phyloP scores from a whole-genome alignment of 2,113 vertebrate species.

The Pyxicephalus adspersus region DNA sequence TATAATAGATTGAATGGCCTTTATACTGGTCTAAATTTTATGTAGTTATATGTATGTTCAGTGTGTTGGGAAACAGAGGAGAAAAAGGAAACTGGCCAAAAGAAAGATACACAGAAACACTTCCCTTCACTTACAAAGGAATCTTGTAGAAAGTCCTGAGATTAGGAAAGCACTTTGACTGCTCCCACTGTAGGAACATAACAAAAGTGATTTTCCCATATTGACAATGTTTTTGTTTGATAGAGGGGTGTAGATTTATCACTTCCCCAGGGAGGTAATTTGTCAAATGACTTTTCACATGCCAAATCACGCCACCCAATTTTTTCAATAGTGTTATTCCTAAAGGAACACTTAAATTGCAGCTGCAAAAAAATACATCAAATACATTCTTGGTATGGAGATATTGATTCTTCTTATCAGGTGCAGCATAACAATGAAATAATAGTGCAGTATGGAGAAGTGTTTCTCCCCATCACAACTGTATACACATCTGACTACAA shows the following conservation, averaged over 20 bases:
- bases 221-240: slow-evolving; percentile 48
- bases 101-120: slow-evolving; percentile 43
- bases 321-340: neutral
- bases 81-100: slow-evolving; percentile 36
- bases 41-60: neutral
- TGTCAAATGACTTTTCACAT: slow-evolving; percentile 12
- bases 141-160: slow-evolving; percentile 61
- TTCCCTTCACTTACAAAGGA: slow-evolving; percentile 62
- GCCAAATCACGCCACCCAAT: neutral
- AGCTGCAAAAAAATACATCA: neutral
- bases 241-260: slow-evolving; percentile 39
- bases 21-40: neutral
- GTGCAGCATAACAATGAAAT: neutral
- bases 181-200: slow-evolving; percentile 27
- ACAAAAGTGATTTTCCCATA: slow-evolving; percentile 36
- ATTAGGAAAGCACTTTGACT: slow-evolving; percentile 54
- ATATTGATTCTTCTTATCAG: slow-evolving; percentile 12
- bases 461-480: neutral
- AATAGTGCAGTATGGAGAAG: neutral
- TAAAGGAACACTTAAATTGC: neutral
- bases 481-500: neutral
- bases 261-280: neutral
- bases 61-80: slow-evolving; percentile 7
- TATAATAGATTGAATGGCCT: too few species aligned
- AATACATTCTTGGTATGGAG: neutral